These are phyloP conservation scores for Netelia virgata DNA, from an alignment of 2,888 invertebrate genomes.

Conservation along the genomic window DNA sequence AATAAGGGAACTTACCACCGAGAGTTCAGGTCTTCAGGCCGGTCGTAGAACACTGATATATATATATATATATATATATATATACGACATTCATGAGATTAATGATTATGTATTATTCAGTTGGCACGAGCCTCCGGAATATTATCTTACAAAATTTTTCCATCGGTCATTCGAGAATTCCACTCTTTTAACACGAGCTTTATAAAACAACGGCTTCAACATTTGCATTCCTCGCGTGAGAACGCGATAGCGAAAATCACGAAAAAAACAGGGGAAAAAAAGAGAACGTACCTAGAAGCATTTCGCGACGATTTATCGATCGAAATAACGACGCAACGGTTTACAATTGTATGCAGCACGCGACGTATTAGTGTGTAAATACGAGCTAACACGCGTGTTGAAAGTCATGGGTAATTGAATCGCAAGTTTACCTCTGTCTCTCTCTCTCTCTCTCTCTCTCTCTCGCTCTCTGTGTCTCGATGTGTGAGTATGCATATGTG, in stretches of 20 bases:
- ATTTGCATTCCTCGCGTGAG: constrained; percentile 46
- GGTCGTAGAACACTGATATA: neutral
- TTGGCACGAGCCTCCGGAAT: constrained; percentile 49
- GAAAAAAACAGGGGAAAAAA: neutral
- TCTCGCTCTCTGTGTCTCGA: constrained; percentile 27
- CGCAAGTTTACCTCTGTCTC: constrained; percentile 12
- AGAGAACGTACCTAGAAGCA: constrained; percentile 6
- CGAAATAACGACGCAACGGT: constrained; percentile 39
- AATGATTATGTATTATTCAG: constrained; percentile 59
- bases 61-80: neutral
- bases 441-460: constrained; percentile 21
- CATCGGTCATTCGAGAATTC: constrained; percentile 20
- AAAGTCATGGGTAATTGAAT: constrained; percentile 64
- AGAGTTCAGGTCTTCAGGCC: constrained; percentile 15
- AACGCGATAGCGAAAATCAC: constrained; percentile 5
- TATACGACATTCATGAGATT: constrained; percentile 32
- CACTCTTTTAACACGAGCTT: constrained; percentile 20
- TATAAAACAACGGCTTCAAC: neutral
- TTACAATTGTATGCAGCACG: constrained; percentile 45
- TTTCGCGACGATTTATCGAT: constrained; percentile 57
- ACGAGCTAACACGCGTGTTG: constrained; percentile 39
- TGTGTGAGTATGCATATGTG: constrained; percentile 11
- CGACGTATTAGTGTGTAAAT: constrained; percentile 38
- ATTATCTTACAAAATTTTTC: constrained; percentile 43
- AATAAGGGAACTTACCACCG: constrained; percentile 44